Base-by-base conservation (phyloP, 2,888 invertebrate species). In the Drosophila subsilvestris region DNA sequence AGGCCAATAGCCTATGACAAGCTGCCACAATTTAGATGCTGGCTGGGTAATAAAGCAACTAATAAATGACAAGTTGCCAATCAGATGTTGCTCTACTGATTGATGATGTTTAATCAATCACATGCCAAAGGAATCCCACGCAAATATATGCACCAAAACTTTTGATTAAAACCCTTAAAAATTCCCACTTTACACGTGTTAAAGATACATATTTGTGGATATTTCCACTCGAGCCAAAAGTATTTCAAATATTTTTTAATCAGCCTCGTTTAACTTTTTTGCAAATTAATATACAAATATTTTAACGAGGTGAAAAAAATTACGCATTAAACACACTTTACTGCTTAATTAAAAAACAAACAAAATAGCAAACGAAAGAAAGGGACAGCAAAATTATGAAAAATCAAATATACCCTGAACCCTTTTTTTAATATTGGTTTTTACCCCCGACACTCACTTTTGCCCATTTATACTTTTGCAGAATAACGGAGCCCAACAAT, bases 401-500 rank as follows among this genome's bases (percentile, higher is more conserved):
- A 25, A 25, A 25, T 25, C 59, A 63, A 59, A 63, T 42, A 22
- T 27, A 12, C 29, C 32, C 10, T n/a, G 18, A n/a, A 18, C 49
- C 29, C 32, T 50, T 57, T 56, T 60, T 63, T 68, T 63, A 58
- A 69, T 44, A 37, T 37, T 37, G n/a, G n/a, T n/a, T 5, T 5
- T 32, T 32, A 9, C 27, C 27, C 27, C 2, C 6, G n/a, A 27
- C 27, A 27, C 27, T 37, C 37, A 37, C 37, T 49, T 58, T 53
- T 17, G 0, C 6, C 32, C 20, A 14, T 56, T 53, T 32, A 10
- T n/a, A 29, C 48, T 25, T 56, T 72, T 91, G 20, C 91, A 98
- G 98, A 98, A 98, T 93, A 98, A 98, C 92, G 98, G 98, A 63
- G 97, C 97, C 59, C 98, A 98, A 91, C 98, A 98, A 93, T 93